Base-by-base conservation (phyloP, 2,888 invertebrate genomes). In the Drosophila pseudotalamancana region DNA sequence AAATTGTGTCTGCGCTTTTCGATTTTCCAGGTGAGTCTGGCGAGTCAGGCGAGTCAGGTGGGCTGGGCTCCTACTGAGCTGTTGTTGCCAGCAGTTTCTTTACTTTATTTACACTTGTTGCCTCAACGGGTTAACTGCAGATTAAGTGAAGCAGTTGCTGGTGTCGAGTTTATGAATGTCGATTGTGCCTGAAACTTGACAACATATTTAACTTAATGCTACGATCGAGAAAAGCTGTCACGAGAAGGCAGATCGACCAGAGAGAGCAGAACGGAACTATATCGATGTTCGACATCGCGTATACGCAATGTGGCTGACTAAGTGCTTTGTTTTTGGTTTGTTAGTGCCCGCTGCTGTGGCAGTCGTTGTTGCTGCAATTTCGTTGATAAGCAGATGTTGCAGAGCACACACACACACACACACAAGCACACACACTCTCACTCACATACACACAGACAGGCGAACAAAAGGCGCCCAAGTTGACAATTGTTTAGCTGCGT, bases 311-410 rank as follows among this genome's bases (percentile, higher is more conserved):
- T 51, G 31, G 34, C 19, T 25, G 35, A 51, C 37, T 59, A 46
- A 35, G 23, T 54, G 42, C 45, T 50, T 40, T 63, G 37, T 53
- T 53, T 46, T 39, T 42, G 45, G 65, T 79, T 65, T 77, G 51
- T 51, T 60, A 53, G 37, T 56, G 14, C n/a, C n/a, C 29, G 27
- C 35, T 21, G 32, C 29, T 23, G 29, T 18, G 53, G 56, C 25
- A 25, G 43, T 16, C 45, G 51, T 57, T 65, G 59, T 27, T 43
- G 74, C 85, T 75, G 76, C 53, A 62, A 82, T 72, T 85, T 63
- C 50, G 64, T 62, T 76, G 86, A 82, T 85, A 82, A 80, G 83
- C 82, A 80, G 61, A 27, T 50, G 56, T 43, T 51, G 65, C 63
- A 49, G 48, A 50, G 48, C 23, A 43, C 40, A n/a, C 25, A 21